Conservation (phyloP, 2,797 vertebrate species). For the Melanotaenia boesemani region DNA sequence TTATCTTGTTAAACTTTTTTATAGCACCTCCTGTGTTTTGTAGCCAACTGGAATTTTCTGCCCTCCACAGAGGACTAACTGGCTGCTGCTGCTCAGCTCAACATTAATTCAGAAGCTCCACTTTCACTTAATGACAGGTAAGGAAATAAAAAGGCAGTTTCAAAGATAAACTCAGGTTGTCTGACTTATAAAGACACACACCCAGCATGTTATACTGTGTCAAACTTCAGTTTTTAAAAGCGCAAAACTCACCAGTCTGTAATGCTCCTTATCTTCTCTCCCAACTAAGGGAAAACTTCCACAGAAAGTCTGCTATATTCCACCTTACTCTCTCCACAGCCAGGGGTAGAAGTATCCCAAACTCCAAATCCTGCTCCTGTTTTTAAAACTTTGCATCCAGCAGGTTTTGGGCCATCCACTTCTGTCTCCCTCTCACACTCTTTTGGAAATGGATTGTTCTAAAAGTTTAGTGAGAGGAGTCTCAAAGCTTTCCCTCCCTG, state of each 20-base stretch:
- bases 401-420: constrained; percentile 77
- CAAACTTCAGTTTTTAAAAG: constrained; percentile 37
- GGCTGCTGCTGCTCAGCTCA: constrained; percentile 38
- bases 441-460: constrained; percentile 84
- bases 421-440: constrained; percentile 79
- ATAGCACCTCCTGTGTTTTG: constrained; percentile 16
- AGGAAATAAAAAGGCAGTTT: neutral
- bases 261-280: constrained; percentile 53
- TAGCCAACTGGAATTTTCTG: constrained; percentile 40
- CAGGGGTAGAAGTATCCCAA: constrained; percentile 68
- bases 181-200: constrained; percentile 10
- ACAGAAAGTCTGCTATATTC: constrained; percentile 73
- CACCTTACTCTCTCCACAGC: constrained; percentile 65
- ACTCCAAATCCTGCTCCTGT: constrained; percentile 67
- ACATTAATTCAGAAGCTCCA: constrained; percentile 56
- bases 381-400: constrained; percentile 75
- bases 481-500: constrained; percentile 76
- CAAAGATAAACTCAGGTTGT: constrained; percentile 5
- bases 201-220: constrained; percentile 15
- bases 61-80: constrained; percentile 27
- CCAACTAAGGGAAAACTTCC: constrained; percentile 61
- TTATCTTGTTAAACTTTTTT: constrained; percentile 29
- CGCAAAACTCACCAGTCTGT: constrained; percentile 71
- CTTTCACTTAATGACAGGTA: constrained; percentile 74
- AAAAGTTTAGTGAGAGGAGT: constrained; percentile 81